Conservation (phyloP, 2,113 vertebrate species). For the Entomyzon cyanotis region DNA sequence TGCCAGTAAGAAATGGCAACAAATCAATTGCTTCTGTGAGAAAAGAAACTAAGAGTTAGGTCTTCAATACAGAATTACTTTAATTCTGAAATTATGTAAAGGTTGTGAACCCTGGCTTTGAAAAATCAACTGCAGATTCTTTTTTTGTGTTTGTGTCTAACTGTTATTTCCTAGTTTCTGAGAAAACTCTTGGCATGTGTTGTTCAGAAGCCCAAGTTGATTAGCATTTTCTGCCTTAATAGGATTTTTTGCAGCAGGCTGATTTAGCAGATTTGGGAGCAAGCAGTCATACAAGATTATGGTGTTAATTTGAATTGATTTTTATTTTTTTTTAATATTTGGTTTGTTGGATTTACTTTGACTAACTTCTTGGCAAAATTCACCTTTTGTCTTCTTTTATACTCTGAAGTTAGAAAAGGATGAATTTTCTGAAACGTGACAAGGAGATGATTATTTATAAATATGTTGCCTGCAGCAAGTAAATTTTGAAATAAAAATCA, state of each 20-base stretch:
- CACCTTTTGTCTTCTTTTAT: background rate
- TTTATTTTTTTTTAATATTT: background rate
- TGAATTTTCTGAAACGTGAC: background rate
- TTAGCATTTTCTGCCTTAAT: background rate
- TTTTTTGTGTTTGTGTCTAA: background rate
- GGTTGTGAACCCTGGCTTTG: background rate
- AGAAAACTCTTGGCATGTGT: background rate
- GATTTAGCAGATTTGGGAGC: background rate
- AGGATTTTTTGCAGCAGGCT: background rate
- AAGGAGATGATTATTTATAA: background rate
- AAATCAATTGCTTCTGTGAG: background rate
- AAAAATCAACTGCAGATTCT: rapidly evolving
- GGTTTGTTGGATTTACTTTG: background rate
- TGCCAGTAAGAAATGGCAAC: background rate
- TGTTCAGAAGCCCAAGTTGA: background rate
- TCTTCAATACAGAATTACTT: background rate
- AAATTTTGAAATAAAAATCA: background rate
- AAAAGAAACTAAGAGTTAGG: background rate
- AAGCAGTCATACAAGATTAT: background rate
- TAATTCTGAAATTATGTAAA: background rate
- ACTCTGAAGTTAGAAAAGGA: rapidly evolving
- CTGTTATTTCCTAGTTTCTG: background rate
- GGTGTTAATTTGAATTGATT: background rate
- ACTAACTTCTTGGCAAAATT: background rate
- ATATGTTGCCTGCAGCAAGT: background rate